Base-by-base conservation (phyloP, 2,113 vertebrate species). In the Pachycephala philippinensis region DNA sequence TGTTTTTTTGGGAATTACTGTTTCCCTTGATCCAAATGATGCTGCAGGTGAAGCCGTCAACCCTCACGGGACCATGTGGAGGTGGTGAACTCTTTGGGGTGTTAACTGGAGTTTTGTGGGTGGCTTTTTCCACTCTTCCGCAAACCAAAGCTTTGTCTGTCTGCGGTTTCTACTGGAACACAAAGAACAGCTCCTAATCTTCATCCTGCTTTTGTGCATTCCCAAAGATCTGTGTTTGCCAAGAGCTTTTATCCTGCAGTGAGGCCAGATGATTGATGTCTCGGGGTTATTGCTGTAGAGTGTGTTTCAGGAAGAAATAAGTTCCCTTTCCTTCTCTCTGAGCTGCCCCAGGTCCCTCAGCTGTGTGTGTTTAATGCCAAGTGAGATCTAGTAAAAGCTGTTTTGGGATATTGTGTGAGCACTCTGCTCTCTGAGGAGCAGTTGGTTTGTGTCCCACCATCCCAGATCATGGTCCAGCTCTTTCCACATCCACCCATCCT, bases 11-110 rank as follows among this genome's bases (percentile, higher is more conserved):
- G 84, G 60, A 49, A 13, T 40, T 63, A 15, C 35, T 49, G 10
- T 23, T 3, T 45, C 44, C 28, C 26, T 52, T n/a, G 9, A 21
- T 33, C 65, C n/a, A 68, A 52, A 45, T 13, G 30, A 7, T 80
- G 83, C 52, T 90, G 40, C 53, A 71, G 75, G 79, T n/a, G 79
- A 76, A 90, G 49, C 63, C 45, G 47, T 57, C 17, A 2, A 52
- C 37, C 31, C 33, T 69, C 9, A 0, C 1, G 11, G 52, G 37
- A 35, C 40, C 1, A 0, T 0, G 1, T 50, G 30, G 42, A 63
- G 53, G 61, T 30, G 52, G 27, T 60, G 76, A 35, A 20, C 50
- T 70, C 31, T 60, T 54, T 33, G 23, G 21, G 28, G 18, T 39
- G 42, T 66, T 42, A 4, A 9, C 24, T 53, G 60, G 33, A 21